A percentile compares a stretch with the other conserved stretches of the same genome.
These are phyloP conservation scores for Heliconius sara DNA, from an alignment of 2,888 invertebrate genomes.

Conservation along the genomic window DNA sequence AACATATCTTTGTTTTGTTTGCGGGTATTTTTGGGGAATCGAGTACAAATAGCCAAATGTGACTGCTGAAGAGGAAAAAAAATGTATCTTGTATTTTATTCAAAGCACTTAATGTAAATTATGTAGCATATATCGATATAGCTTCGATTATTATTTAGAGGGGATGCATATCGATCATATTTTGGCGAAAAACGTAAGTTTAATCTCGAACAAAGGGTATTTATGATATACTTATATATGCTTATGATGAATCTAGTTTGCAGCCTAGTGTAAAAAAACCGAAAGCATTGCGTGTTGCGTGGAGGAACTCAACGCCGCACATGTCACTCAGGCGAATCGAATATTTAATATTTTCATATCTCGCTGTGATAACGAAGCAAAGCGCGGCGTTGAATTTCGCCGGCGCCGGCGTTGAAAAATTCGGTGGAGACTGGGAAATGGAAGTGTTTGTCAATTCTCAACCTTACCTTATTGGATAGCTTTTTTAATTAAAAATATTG, in stretches of 20 bases:
- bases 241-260: no score
- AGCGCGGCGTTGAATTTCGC: no score
- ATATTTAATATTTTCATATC: no score
- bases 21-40: not conserved
- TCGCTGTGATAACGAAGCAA: no score
- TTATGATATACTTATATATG: no score
- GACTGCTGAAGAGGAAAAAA: not conserved
- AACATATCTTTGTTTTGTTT: slow-evolving; percentile 6
- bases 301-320: no score
- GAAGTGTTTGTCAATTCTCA: not conserved
- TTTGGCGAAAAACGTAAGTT: no score
- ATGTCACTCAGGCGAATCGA: not conserved
- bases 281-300: not conserved
- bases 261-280: no score
- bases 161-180: not conserved
- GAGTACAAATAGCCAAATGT: not conserved
- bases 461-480: no score
- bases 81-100: not conserved
- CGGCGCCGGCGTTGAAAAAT: no score
- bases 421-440: not conserved
- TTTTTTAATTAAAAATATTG: not conserved
- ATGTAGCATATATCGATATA: not conserved
- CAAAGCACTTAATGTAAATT: slow-evolving; percentile 16
- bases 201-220: no score
- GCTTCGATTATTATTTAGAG: no score